Percentiles rank a stretch among this genome's conserved stretches.
Conservation (phyloP, 2,797 vertebrate species). For the Botia almorhae region DNA sequence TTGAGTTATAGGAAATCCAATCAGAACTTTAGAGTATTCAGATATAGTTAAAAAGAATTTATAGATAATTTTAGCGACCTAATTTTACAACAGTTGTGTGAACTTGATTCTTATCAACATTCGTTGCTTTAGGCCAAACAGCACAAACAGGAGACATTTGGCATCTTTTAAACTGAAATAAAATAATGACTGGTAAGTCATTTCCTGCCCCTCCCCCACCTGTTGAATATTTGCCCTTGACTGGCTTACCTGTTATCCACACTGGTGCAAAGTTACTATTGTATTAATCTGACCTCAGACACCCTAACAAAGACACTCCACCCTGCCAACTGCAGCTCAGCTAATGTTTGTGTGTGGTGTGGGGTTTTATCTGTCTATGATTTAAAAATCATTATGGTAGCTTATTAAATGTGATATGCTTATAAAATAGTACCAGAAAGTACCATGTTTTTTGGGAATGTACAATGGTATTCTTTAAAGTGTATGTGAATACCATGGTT, state of each 20-base stretch:
- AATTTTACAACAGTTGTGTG: no score
- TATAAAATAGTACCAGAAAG: not conserved
- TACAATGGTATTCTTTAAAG: no score
- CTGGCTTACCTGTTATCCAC: not conserved
- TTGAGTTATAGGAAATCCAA: not conserved
- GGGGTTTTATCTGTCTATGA: not conserved
- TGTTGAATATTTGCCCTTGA: not conserved
- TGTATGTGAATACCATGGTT: not conserved
- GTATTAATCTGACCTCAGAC: not conserved
- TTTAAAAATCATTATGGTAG: not conserved
- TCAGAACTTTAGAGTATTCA: no score
- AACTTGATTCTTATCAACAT: not conserved
- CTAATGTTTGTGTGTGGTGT: not conserved
- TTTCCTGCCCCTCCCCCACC: not conserved
- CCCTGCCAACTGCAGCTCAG: not conserved
- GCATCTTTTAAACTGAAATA: not conserved
- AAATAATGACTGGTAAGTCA: slow-evolving; percentile 3
- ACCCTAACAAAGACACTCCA: not conserved
- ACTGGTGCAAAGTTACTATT: not conserved
- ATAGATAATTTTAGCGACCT: not conserved
- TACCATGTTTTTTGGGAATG: not conserved
- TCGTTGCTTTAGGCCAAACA: not conserved
- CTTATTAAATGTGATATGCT: not conserved
- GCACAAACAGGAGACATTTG: not conserved
- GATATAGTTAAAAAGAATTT: not conserved